Conservation (phyloP, 1,140 invertebrate species). For the Chironomus striatipennis region DNA sequence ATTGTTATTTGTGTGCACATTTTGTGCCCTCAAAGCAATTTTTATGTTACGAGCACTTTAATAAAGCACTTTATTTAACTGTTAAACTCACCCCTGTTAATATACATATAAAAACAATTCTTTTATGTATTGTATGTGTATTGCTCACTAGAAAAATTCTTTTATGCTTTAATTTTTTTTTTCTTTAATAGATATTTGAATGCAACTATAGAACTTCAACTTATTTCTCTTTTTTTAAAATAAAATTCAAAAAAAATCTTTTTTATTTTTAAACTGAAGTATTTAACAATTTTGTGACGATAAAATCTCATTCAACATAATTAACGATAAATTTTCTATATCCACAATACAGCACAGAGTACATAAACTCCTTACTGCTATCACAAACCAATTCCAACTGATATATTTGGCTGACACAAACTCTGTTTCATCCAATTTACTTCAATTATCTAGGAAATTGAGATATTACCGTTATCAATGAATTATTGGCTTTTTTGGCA, state of each 20-base stretch:
- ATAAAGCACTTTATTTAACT: constrained; percentile 4
- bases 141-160: not conserved
- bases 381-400: not conserved
- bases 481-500: not conserved
- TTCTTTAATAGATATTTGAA: not conserved
- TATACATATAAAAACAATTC: no score
- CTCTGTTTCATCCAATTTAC: constrained; percentile 9
- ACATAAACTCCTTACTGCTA: not conserved
- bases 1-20: not conserved
- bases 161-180: not conserved
- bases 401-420: not conserved
- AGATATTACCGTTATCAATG: constrained; percentile 21
- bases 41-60: not conserved
- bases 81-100: not conserved
- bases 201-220: no score
- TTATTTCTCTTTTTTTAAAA: no score
- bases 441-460: constrained; percentile 22
- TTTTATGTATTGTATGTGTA: no score
- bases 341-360: no score
- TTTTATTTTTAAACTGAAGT: no score
- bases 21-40: not conserved
- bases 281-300: no score
- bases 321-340: no score
- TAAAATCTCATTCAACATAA: no score
- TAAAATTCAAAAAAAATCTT: no score